Evolutionary conservation across 2,797 vertebrate species (phyloP), one percentile per base, ranked within the genome.

Genomic region (Euphonia xanthogaster): DNA sequence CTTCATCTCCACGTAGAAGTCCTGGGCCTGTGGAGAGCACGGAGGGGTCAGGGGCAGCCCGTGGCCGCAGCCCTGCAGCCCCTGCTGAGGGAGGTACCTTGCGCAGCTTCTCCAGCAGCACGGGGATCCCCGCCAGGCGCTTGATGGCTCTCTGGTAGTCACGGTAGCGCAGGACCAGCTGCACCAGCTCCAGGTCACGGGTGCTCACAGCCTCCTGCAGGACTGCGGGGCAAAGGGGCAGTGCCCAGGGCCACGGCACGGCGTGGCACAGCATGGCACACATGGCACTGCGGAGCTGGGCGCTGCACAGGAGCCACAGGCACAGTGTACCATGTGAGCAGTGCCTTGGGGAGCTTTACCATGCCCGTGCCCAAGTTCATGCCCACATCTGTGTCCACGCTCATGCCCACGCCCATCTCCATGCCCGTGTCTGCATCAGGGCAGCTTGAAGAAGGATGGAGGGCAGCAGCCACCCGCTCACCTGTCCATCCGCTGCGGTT

Each of bases 1-100:
- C 96, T 99, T 99, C 99, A 99, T 99, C 98, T 99, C 99, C 97
- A 99, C 99, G 3, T 99, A 99, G 98, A 99, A 99, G 96, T 99
- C 99, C 97, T 99, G 99, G 25, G 99, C 99, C 99, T 99, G 97
- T 0, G 15, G 35, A 47, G 25, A 47, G 45, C 44, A 53, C 47
- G 14, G 51, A 2, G 4, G 37, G 24, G 76, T 90, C 50, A 53
- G 53, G 45, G 40, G 79, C 22, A 6, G 5, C 21, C 68, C 0
- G 1, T 7, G 39, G 35, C 9, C 0, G 4, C 20, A 8, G 47
- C 14, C 14, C 67, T 16, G 35, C 20, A 8, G 14, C 9, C 54
- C 75, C 66, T 0, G 1, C n/a, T 0, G 19, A 10, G 27, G 62
- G 28, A 6, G 12, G 96, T 80, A 99, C 99, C 99, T 99, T 99